phyloP scores from a whole-genome alignment of 92 coral and sea anemone species.

The Hydrozoanthus gracilis region DNA sequence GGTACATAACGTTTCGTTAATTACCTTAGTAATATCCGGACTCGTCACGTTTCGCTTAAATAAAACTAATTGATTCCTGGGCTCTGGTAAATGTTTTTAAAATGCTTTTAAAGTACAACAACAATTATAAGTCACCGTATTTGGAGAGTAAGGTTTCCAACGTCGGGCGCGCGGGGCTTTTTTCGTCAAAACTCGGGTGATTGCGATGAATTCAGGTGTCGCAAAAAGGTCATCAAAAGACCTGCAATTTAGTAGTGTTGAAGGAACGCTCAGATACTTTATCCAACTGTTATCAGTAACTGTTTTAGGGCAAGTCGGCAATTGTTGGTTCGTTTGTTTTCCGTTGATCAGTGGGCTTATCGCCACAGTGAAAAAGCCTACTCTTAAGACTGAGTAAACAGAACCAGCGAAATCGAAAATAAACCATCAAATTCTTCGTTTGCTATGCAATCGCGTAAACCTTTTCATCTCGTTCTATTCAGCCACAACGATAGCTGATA shows the following conservation, averaged over 20 bases:
- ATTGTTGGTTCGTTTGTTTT: slow-evolving; percentile 29
- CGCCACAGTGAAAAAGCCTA: slow-evolving; percentile 22
- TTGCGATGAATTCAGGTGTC: neutral
- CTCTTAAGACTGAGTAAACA: slow-evolving; percentile 35
- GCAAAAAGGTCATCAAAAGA: slow-evolving; percentile 25
- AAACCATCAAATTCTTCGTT: slow-evolving; percentile 29
- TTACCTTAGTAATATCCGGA: neutral
- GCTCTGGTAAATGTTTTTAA: slow-evolving; percentile 50
- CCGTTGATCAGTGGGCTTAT: slow-evolving; percentile 19
- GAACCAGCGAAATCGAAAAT: slow-evolving; percentile 9
- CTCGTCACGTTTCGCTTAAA: slow-evolving; percentile 28
- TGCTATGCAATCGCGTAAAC: slow-evolving; percentile 28
- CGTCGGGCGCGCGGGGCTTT: neutral
- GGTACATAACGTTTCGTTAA: slow-evolving; percentile 17
- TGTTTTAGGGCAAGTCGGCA: slow-evolving; percentile 44
- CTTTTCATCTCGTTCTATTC: neutral
- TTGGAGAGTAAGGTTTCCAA: slow-evolving; percentile 21
- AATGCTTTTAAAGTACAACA: slow-evolving; percentile 39
- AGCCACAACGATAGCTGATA: slow-evolving; percentile 17
- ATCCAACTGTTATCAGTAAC: slow-evolving; percentile 23
- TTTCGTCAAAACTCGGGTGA: slow-evolving; percentile 27
- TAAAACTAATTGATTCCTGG: slow-evolving; percentile 54
- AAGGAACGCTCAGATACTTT: slow-evolving; percentile 16
- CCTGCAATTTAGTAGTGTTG: slow-evolving; percentile 32
- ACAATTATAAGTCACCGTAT: slow-evolving; percentile 58